Evolutionary conservation across 2,797 vertebrate genomes (phyloP).

Genomic region (Lutjanus campechanus): DNA sequence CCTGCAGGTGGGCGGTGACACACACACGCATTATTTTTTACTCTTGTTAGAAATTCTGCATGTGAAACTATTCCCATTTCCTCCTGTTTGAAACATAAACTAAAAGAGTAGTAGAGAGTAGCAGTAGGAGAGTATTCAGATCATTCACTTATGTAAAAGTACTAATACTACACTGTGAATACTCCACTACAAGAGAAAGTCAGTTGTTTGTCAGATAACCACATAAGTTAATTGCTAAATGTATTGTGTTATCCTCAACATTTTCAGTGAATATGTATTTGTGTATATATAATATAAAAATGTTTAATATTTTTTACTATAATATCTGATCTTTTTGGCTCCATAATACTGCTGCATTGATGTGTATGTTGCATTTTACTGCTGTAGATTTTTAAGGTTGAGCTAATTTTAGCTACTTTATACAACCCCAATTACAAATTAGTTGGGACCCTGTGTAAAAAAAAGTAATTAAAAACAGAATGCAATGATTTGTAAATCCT

Average conservation of each 20-base stretch:
- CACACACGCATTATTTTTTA: rapidly evolving
- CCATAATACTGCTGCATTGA: not conserved
- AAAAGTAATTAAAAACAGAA: no score
- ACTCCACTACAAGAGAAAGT: not conserved
- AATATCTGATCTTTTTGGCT: no score
- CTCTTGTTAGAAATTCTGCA: not conserved
- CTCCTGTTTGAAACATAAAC: not conserved
- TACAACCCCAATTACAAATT: no score
- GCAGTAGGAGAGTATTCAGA: not conserved
- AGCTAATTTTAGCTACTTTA: no score
- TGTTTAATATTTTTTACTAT: no score
- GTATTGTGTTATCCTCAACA: no score
- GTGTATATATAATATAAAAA: no score
- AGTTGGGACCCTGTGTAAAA: no score
- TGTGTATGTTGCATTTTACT: not conserved
- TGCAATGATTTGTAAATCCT: no score
- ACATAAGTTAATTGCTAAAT: no score
- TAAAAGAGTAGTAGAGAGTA: not conserved
- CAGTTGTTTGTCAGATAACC: no score
- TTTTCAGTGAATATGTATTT: no score
- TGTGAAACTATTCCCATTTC: not conserved
- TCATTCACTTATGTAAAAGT: not conserved
- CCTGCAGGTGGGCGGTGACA: conserved; percentile 20
- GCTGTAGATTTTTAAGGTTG: not conserved
- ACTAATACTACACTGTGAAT: not conserved